Conservation (phyloP, 1,140 invertebrate genomes). For the Amphibalanus amphitrite region DNA sequence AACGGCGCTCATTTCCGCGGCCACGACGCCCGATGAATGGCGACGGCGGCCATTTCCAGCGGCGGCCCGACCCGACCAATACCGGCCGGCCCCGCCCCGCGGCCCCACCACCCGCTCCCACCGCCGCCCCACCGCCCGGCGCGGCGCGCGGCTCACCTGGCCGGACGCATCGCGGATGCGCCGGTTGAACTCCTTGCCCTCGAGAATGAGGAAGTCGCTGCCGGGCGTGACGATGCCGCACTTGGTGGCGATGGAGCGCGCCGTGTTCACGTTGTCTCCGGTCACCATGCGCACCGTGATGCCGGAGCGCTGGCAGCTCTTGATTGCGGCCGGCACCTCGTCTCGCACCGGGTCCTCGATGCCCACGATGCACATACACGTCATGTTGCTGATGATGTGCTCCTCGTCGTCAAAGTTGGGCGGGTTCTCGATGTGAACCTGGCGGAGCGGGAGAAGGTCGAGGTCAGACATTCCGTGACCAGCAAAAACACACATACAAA, state of each 20-base stretch:
- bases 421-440: constrained; percentile 73
- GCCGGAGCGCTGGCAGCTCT: constrained; percentile 87
- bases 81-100: too few species aligned
- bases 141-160: constrained; percentile 46
- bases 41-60: too few species aligned
- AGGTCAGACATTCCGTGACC: too few species aligned
- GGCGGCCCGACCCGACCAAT: too few species aligned
- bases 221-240: constrained; percentile 90
- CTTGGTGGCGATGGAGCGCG: constrained; percentile 89
- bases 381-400: constrained; percentile 76
- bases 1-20: too few species aligned
- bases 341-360: constrained; percentile 47
- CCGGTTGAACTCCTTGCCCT: constrained; percentile 95
- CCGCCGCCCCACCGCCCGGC: too few species aligned
- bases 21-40: too few species aligned
- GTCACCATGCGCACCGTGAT: constrained; percentile 99
- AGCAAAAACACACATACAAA: too few species aligned
- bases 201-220: constrained; percentile 88
- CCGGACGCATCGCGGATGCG: constrained; percentile 74
- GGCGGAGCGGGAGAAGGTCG: constrained; percentile 20
- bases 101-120: too few species aligned
- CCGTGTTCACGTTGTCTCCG: constrained; percentile 97
- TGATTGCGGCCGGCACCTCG: constrained; percentile 83
- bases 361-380: constrained; percentile 88
- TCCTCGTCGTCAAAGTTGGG: constrained; percentile 98